Conservation (phyloP, 1,140 invertebrate genomes). For the Samia ricini region DNA sequence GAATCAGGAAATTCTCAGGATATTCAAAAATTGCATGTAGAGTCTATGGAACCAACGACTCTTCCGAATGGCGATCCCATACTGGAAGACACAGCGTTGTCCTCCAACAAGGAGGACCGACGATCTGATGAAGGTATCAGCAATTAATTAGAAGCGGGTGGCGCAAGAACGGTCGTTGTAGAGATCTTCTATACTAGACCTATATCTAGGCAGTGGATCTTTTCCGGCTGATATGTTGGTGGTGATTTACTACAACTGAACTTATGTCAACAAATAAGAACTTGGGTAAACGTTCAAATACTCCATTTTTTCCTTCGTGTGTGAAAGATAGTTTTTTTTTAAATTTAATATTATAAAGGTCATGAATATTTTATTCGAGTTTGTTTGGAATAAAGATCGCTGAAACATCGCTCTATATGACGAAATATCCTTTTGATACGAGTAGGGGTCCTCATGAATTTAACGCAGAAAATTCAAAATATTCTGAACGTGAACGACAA, state of each 20-base stretch:
- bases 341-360: not conserved
- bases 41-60: no score
- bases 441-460: not conserved
- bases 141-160: no score
- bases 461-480: not conserved
- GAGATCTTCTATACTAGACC: no score
- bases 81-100: no score
- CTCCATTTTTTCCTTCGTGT: not conserved
- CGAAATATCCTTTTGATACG: not conserved
- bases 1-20: no score
- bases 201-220: no score
- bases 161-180: no score
- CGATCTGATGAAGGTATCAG: no score
- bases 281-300: not conserved
- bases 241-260: not conserved
- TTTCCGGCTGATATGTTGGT: no score
- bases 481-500: conserved; percentile 2
- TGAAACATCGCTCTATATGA: not conserved
- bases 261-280: not conserved
- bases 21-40: no score
- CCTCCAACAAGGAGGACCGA: no score
- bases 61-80: no score
- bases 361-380: not conserved
- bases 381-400: not conserved
- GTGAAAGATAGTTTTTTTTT: not conserved